Evolutionary conservation across 2,113 vertebrate genomes (phyloP), one percentile per base, ranked within the genome.

Genomic region (Gymnocephalus cernua): DNA sequence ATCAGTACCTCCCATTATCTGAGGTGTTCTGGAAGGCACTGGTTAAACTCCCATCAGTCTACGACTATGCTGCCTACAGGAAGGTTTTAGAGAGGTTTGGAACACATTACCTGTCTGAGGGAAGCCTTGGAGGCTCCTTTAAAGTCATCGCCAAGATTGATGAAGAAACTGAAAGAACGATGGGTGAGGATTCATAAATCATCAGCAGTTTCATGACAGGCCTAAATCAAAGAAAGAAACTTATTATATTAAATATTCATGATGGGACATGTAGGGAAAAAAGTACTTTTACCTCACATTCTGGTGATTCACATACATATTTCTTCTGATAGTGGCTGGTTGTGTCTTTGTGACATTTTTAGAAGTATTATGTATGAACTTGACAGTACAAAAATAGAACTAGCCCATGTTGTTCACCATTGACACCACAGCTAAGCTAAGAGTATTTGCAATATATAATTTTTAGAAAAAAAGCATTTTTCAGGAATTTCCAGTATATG

Each of bases 1-100:
- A 96, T 13, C 94, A 95, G 45, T 94, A 96, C 79, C 91, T 98
- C 76, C 86, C 92, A 4, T 91, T 98, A 51, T 92, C 97, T 0
- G 96, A 97, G 64, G 91, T 93, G 3, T 96, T 98, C 77, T 97
- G 97, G 97, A 96, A 94, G 77, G 96, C 95, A 0, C 89, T 98
- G 71, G 89, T 83, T 51, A 89, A 86, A 63, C 95, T 98, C 21
- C 97, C 97, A 0, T 72, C 94, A 0, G 6, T 96, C 14, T 98
- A 97, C 0, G 93, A 96, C n/a, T 97, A 96, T 25, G 93, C 77
- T 0, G 5, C 89, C 38, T 98, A 98, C 83, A 92, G 94, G 84
- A 90, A 83, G 76, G 51, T 98, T 47, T 93, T 98, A 10, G 91
- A 96, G 51, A 82, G 6, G 32, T 98, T 96, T 85, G 97, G 97